Evolutionary conservation across 2,113 vertebrate species (phyloP).

Genomic region (Eubucco bourcierii): DNA sequence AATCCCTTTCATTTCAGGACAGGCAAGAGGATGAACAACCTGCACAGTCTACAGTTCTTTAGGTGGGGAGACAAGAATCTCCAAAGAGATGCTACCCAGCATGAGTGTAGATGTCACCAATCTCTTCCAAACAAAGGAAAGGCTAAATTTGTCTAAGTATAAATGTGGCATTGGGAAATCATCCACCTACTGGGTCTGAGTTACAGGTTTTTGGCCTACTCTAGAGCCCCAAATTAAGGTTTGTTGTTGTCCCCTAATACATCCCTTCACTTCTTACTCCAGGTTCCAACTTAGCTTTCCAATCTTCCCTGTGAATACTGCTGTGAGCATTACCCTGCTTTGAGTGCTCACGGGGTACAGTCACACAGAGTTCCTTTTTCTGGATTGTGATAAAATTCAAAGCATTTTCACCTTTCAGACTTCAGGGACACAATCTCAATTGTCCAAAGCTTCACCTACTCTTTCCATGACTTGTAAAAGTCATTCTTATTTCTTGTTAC

Average conservation of each 20-base stretch:
- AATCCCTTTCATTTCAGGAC: background rate
- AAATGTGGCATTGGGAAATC: background rate
- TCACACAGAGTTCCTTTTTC: background rate
- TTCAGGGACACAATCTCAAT: background rate
- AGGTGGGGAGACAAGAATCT: background rate
- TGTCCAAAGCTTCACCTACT: background rate
- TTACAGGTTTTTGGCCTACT: background rate
- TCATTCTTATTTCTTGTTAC: slow-evolving; percentile 1
- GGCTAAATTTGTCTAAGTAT: background rate
- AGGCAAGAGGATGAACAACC: background rate
- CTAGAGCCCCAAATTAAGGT: background rate
- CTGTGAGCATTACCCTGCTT: background rate
- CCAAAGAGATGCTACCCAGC: background rate
- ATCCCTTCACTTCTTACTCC: background rate
- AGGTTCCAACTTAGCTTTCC: background rate
- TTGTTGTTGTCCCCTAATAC: background rate
- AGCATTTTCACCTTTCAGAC: background rate
- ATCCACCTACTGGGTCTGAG: background rate
- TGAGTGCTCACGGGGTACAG: background rate
- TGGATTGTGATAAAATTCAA: slow-evolving; percentile 2
- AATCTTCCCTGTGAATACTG: background rate
- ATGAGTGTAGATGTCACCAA: background rate
- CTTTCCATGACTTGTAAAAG: background rate
- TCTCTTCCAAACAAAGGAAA: background rate
- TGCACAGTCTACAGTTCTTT: background rate